A percentile compares a stretch with the other conserved stretches of the same genome.
phyloP scores from a whole-genome alignment of 2,797 vertebrate genomes.

The Trichosurus vulpecula region DNA sequence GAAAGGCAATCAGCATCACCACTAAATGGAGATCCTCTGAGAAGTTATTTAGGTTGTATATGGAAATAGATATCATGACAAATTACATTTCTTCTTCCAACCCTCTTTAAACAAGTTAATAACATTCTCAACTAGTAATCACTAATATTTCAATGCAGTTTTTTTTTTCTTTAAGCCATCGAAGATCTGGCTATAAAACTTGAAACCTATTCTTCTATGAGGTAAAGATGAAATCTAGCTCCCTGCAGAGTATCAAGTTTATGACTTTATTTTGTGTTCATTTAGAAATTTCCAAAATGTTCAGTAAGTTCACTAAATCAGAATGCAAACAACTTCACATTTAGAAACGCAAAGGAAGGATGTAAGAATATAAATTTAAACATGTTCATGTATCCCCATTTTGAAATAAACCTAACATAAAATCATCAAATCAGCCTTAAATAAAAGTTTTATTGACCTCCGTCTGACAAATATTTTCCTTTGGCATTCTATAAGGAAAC shows the following conservation, averaged over 20 bases:
- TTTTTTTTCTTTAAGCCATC: not conserved
- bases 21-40: not conserved
- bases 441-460: not conserved
- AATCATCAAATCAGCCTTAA: not conserved
- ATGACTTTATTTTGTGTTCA: not conserved
- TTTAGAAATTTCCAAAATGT: constrained; percentile 19
- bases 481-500: not conserved
- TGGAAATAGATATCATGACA: not conserved
- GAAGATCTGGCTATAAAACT: not conserved
- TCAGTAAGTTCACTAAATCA: not conserved
- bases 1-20: not conserved
- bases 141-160: not conserved
- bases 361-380: not conserved
- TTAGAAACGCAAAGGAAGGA: not conserved
- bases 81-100: constrained; percentile 18
- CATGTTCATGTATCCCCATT: not conserved
- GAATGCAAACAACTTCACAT: not conserved
- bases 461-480: not conserved
- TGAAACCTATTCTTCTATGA: not conserved
- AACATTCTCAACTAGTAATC: constrained; percentile 27
- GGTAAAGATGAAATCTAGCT: constrained; percentile 19
- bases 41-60: constrained; percentile 13
- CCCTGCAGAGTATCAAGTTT: not conserved
- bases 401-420: not conserved
- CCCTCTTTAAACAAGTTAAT: not conserved